Base-by-base conservation (phyloP, 1,140 invertebrate genomes). In the Drosophila jambulina region DNA sequence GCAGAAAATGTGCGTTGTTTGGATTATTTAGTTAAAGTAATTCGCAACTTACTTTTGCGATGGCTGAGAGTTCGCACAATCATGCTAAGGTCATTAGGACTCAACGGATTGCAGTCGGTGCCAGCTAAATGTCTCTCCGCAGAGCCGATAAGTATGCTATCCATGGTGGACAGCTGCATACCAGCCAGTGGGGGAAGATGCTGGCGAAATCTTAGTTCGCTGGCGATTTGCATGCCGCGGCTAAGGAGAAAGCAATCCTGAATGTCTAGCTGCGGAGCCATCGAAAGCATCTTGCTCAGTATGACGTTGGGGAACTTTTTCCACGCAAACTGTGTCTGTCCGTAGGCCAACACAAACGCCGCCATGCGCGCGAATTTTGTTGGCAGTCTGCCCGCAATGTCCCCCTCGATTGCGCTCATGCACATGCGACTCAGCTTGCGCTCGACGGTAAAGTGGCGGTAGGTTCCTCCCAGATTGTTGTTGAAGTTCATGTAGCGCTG, bases 401-500 rank as follows among this genome's bases (percentile, higher is more conserved):
- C 92, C 51, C 80, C 67, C 34, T 93, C 83, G 2, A 94, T 82
- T 49, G 93, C 84, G 6, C 85, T 70, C 54, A 93, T 75, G 34
- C 94, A 82, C 58, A 93, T 51, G 15, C 87, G 78, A 48, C 93
- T 84, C 8, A 94, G 51, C 36, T 77, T 75, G 12, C 91, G 91
- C 65, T 95, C 94, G 51, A 95, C 83, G 5, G 84, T 62, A 2
- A 74, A 51, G 70, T 94, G 91, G 1, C 93, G 83, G 76, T 94
- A 94, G 6, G 92, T 93, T 13, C 93, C 93, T 15, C 93, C 91
- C 7, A 94, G 74, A 65, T 94, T 94, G 12, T 92, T 93, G 67
- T 93, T 94, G 63, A 94, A 95, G 84, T 93, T 92, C 85, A 94
- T 93, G 69, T 95, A 95, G 25, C 92, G 93, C 60, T 94, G 92